phyloP scores from a whole-genome alignment of 2,888 invertebrate species.

The Rhagonycha fulva region DNA sequence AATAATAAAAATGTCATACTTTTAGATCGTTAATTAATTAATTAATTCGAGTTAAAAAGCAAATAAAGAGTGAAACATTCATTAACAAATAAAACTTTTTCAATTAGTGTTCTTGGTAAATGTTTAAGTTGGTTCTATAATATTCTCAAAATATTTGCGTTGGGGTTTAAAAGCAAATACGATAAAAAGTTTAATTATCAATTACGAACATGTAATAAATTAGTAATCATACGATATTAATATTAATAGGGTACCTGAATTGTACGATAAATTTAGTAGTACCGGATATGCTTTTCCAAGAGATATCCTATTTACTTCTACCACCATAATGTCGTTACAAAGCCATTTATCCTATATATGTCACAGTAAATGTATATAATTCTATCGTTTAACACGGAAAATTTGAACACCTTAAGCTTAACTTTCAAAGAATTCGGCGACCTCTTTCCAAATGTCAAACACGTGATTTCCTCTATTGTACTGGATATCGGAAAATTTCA shows the following conservation, averaged over 20 bases:
- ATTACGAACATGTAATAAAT: neutral
- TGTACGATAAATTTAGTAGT: neutral
- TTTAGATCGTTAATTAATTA: neutral
- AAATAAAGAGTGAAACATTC: neutral
- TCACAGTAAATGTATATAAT: neutral
- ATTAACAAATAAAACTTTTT: neutral
- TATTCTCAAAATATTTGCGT: neutral
- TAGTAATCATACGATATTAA: neutral
- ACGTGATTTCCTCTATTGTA: neutral
- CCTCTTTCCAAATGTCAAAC: neutral
- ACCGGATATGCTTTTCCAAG: neutral
- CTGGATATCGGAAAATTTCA: neutral
- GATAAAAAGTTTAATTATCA: neutral
- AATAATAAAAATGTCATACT: neutral
- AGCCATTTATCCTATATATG: neutral
- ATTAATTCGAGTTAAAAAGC: neutral
- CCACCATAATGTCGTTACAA: neutral
- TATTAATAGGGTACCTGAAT: neutral
- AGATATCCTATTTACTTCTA: neutral
- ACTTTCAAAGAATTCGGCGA: neutral
- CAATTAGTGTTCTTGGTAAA: neutral
- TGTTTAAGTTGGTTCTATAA: neutral
- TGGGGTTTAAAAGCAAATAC: neutral
- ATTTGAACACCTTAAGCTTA: neutral
- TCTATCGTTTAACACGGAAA: neutral